phyloP scores from a whole-genome alignment of 2,797 vertebrate species.

The Salmo trutta region DNA sequence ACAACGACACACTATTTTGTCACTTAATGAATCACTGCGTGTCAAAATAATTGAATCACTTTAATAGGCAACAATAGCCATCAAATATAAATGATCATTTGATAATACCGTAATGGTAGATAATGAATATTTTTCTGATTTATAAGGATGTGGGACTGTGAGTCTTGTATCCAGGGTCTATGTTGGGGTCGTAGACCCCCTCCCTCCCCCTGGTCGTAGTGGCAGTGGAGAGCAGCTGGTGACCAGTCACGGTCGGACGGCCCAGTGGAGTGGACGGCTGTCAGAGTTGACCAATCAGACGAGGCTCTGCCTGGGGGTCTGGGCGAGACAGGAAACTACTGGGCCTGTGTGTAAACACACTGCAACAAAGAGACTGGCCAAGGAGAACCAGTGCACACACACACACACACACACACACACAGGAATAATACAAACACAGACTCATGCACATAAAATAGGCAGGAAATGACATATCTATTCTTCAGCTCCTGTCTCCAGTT shows the following conservation, averaged over 20 bases:
- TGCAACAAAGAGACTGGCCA: conserved; percentile 58
- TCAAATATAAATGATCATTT: no score
- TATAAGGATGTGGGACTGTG: no score
- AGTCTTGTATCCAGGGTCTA: no score
- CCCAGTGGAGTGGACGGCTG: conserved; percentile 32
- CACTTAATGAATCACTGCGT: background rate
- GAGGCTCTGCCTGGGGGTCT: conserved; percentile 38
- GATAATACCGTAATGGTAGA: no score
- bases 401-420: conserved; percentile 15
- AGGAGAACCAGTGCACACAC: conserved; percentile 44
- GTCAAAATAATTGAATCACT: background rate
- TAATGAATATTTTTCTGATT: no score
- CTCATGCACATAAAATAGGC: conserved; percentile 45
- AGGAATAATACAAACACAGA: conserved; percentile 33
- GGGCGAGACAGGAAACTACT: conserved; percentile 59
- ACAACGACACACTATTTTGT: background rate
- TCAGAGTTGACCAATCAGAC: conserved; percentile 54
- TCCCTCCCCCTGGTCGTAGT: background rate
- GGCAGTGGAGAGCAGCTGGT: conserved; percentile 43
- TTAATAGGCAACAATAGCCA: no score
- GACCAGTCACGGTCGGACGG: conserved; percentile 45
- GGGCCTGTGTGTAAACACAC: conserved; percentile 65
- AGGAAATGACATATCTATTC: conserved; percentile 51
- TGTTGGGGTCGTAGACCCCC: no score
- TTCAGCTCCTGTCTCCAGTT: background rate